Conservation (phyloP, 53 echinoderm and acorn worm genomes). For the Astropecten irregularis region DNA sequence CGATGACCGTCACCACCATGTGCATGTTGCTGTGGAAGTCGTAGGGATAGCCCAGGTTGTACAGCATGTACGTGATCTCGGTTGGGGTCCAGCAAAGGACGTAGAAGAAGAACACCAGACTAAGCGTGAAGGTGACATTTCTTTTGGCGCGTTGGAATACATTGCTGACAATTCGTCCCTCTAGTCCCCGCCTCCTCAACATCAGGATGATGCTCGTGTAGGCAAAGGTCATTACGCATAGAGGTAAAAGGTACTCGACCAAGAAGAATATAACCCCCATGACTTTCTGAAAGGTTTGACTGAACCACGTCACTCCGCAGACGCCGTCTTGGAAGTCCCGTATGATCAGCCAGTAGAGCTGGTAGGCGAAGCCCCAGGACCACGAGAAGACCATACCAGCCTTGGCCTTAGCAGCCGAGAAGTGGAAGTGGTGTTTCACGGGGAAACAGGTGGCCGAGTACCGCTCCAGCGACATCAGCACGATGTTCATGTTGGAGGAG, state of each 20-base stretch:
- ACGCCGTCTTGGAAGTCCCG: conserved; percentile 24
- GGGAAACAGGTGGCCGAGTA: conserved; percentile 78
- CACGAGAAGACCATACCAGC: conserved; percentile 66
- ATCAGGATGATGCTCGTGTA: conserved; percentile 83
- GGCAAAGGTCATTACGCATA: conserved; percentile 75
- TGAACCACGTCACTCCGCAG: conserved; percentile 69
- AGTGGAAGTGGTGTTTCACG: conserved; percentile 65
- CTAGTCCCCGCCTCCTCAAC: conserved; percentile 64
- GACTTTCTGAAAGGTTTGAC: conserved; percentile 54
- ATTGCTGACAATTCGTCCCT: conserved; percentile 56
- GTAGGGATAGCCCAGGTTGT: conserved; percentile 73
- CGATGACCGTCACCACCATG: conserved; percentile 68
- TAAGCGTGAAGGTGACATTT: conserved; percentile 76
- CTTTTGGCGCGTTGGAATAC: conserved; percentile 78
- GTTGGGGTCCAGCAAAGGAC: conserved; percentile 85
- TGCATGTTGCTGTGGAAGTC: conserved; percentile 75
- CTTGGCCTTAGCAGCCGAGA: conserved; percentile 68
- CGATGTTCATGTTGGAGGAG: conserved; percentile 73
- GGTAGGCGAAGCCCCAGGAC: conserved; percentile 75
- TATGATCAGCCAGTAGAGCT: conserved; percentile 84
- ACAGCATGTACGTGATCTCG: conserved; percentile 73
- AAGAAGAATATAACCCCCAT: conserved; percentile 72
- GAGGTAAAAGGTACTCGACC: conserved; percentile 75
- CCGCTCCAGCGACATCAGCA: conserved; percentile 66
- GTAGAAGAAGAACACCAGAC: conserved; percentile 75